phyloP scores from a whole-genome alignment of 2,888 invertebrate species.

The Xanthorhoe spadicearia region DNA sequence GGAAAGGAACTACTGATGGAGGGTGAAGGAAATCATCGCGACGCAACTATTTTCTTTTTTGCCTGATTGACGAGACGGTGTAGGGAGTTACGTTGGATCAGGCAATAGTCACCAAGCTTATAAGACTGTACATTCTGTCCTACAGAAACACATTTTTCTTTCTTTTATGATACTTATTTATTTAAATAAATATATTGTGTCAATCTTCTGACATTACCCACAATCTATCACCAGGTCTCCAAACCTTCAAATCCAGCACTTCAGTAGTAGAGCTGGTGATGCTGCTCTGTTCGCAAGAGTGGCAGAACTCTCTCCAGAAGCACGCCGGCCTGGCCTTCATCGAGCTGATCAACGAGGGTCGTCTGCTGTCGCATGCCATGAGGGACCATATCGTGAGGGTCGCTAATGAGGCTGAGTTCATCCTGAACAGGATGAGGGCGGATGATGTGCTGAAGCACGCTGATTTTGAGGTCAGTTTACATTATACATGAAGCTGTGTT shows the following conservation, averaged over 20 bases:
- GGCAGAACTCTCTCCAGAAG: conserved; percentile 99
- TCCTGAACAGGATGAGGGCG: conserved; percentile 98
- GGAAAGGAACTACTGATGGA: too few species aligned
- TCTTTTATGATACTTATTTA: too few species aligned
- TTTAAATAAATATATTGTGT: too few species aligned
- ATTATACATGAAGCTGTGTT: too few species aligned
- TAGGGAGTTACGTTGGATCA: too few species aligned
- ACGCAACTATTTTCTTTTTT: too few species aligned
- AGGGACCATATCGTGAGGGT: conserved; percentile 99
- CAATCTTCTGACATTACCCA: too few species aligned
- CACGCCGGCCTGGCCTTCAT: conserved; percentile 99
- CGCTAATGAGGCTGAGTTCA: conserved; percentile 99
- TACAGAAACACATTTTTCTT: too few species aligned
- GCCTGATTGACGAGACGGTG: too few species aligned
- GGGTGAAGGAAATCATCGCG: too few species aligned
- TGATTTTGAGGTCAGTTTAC: conserved; percentile 89
- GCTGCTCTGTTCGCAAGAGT: conserved; percentile 99
- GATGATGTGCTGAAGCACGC: conserved; percentile 99
- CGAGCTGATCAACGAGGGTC: conserved; percentile 99
- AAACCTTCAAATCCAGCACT: conserved; percentile 98
- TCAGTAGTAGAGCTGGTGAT: conserved; percentile 99
- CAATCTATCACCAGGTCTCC: conserved; percentile 90
- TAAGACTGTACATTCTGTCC: too few species aligned
- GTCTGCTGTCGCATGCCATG: conserved; percentile 98
- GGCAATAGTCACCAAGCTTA: too few species aligned